Percentiles rank a stretch among this genome's conserved stretches.
Conservation (phyloP, 2,797 vertebrate genomes). For the Rachycentron canadum region DNA sequence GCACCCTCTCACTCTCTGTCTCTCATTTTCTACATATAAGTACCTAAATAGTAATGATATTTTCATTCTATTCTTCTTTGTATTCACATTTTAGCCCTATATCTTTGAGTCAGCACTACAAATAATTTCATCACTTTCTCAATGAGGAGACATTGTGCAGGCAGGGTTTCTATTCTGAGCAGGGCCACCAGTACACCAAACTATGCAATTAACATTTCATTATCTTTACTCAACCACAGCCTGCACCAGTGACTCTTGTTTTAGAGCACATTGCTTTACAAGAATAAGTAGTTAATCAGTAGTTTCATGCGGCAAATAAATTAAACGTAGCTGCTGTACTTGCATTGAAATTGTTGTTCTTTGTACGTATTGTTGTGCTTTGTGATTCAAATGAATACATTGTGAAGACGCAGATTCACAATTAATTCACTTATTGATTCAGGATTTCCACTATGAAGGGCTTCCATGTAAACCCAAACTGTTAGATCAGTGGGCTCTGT, state of each 20-base stretch:
- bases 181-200: background rate
- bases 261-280: background rate
- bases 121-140: slow-evolving; percentile 16
- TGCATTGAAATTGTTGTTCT: background rate
- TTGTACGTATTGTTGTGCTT: background rate
- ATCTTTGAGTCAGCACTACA: slow-evolving; percentile 1
- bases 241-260: background rate
- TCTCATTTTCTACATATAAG: slow-evolving; percentile 24
- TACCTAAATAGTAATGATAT: slow-evolving; percentile 2
- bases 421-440: background rate
- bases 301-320: background rate
- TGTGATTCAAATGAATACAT: background rate
- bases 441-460: background rate
- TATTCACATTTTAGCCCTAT: background rate
- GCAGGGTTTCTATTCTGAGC: slow-evolving; percentile 47
- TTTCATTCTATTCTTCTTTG: background rate
- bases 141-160: slow-evolving; percentile 27
- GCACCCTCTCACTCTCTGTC: background rate
- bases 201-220: slow-evolving; percentile 31
- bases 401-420: background rate
- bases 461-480: background rate
- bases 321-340: background rate
- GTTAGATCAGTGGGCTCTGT: background rate
- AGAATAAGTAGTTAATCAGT: background rate
- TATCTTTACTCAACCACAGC: slow-evolving; percentile 15